These are phyloP conservation scores for Haliaeetus leucogaster DNA, from an alignment of 2,113 vertebrate species.

Conservation along the genomic window DNA sequence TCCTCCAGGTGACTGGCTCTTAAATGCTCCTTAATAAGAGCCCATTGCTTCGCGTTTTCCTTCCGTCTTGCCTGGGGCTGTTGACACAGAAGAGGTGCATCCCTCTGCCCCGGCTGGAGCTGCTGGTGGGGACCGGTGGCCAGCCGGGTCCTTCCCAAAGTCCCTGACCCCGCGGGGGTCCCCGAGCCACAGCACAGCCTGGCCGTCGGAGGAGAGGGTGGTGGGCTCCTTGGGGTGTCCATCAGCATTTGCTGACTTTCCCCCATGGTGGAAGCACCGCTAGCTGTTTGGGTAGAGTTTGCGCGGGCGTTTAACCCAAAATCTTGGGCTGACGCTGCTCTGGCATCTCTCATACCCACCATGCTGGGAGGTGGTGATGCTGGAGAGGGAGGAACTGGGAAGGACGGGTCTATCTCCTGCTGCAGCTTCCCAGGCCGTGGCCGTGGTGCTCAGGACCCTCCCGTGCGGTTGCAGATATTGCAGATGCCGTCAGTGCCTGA, in stretches of 20 bases:
- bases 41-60: not conserved
- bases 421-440: not conserved
- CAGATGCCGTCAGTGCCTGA: accelerated
- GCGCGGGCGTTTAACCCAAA: not conserved
- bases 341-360: not conserved
- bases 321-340: not conserved
- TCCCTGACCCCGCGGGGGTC: accelerated
- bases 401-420: accelerated
- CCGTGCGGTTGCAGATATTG: accelerated
- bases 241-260: not conserved
- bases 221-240: not conserved
- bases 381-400: not conserved
- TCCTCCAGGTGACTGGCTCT: slow-evolving; percentile 20
- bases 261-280: not conserved
- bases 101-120: not conserved
- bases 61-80: not conserved
- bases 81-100: not conserved
- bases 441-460: accelerated
- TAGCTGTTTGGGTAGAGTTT: not conserved
- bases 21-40: slow-evolving; percentile 26
- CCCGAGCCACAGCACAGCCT: not conserved
- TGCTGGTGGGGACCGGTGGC: not conserved
- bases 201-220: not conserved
- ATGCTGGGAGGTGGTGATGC: accelerated
- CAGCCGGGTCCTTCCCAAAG: not conserved